Conservation (phyloP, 2,888 invertebrate species). For the Synergus umbraculus region DNA sequence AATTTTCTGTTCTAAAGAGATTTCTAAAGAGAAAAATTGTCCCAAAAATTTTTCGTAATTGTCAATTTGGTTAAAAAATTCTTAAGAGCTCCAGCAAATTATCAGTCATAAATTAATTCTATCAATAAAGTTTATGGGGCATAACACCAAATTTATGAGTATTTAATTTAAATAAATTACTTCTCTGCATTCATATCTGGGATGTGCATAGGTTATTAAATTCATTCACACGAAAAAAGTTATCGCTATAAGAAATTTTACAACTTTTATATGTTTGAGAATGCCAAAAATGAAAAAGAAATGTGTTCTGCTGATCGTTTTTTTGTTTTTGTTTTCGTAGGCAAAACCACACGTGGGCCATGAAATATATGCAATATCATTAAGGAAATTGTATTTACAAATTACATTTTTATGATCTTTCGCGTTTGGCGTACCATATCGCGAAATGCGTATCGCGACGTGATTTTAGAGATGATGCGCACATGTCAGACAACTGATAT, state of each 20-base stretch:
- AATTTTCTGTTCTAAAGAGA: too few species aligned
- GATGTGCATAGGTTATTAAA: slow-evolving; percentile 46
- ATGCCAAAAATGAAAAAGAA: neutral
- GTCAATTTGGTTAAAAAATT: too few species aligned
- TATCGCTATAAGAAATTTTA: neutral
- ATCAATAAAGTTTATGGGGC: neutral
- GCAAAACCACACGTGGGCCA: neutral
- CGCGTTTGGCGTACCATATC: neutral
- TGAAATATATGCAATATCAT: slow-evolving; percentile 7
- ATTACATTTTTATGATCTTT: neutral
- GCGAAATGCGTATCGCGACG: neutral
- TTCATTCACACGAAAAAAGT: neutral
- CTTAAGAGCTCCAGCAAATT: neutral
- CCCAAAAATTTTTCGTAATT: too few species aligned
- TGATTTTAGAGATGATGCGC: neutral
- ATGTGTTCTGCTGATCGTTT: neutral
- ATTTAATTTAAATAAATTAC: neutral
- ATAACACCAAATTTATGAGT: neutral
- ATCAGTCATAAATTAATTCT: neutral
- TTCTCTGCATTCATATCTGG: slow-evolving; percentile 40
- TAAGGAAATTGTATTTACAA: neutral
- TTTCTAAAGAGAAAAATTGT: too few species aligned
- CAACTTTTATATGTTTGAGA: neutral
- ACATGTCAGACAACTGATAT: neutral
- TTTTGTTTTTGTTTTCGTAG: neutral